Conservation (phyloP, 2,888 invertebrate species). For the Dascillus cervinus region DNA sequence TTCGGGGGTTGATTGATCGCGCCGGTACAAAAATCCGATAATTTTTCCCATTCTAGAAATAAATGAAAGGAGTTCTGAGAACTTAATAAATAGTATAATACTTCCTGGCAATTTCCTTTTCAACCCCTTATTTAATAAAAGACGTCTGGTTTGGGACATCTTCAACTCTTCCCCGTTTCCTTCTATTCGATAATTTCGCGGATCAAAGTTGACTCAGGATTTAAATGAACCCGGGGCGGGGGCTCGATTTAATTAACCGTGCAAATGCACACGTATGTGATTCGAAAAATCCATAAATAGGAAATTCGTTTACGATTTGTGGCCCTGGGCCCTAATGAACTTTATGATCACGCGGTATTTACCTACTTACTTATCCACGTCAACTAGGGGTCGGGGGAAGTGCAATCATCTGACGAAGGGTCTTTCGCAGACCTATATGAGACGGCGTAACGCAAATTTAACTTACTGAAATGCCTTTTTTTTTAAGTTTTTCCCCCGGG, state of each 20-base stretch:
- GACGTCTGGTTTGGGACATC: constrained; percentile 9
- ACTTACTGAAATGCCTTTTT: too few relatives aligned
- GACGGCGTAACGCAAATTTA: too few relatives aligned
- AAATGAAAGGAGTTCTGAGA: too few relatives aligned
- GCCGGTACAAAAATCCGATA: too few relatives aligned
- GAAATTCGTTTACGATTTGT: constrained; percentile 1
- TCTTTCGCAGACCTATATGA: constrained; percentile 4
- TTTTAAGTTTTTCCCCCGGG: too few relatives aligned
- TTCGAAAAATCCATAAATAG: too few relatives aligned
- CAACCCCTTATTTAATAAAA: constrained; percentile 21
- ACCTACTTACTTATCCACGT: constrained; percentile 37
- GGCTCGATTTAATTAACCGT: too few relatives aligned
- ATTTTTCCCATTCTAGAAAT: too few relatives aligned
- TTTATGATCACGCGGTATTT: constrained; percentile 40
- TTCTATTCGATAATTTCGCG: too few relatives aligned
- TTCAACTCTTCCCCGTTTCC: constrained; percentile 17
- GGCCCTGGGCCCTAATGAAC: constrained; percentile 36
- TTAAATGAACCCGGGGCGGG: too few relatives aligned
- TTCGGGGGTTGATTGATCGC: constrained; percentile 28
- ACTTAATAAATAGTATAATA: constrained; percentile 40
- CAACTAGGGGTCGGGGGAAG: constrained; percentile 28
- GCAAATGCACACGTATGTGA: too few relatives aligned
- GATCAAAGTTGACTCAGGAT: too few relatives aligned
- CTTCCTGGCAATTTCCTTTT: constrained; percentile 40
- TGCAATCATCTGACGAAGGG: constrained; percentile 25